phyloP scores from a whole-genome alignment of 2,113 vertebrate genomes.

The Anolis sagrei region DNA sequence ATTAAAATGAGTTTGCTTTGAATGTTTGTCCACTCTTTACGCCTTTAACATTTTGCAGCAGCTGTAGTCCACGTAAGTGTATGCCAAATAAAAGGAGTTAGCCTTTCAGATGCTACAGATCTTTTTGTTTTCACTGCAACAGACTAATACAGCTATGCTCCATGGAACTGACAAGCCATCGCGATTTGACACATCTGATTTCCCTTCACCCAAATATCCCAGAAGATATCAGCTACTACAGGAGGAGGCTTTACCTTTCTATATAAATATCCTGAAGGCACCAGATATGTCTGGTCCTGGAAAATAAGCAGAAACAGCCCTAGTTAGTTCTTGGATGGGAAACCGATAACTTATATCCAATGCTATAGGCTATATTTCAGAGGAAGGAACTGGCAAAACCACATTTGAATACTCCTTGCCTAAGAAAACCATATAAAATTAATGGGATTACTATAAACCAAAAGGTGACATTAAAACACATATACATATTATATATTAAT shows the following conservation, averaged over 20 bases:
- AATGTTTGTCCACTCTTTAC: background rate
- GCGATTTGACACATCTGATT: background rate
- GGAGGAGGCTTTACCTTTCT: background rate
- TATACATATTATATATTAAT: background rate
- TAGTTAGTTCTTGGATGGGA: too few species aligned
- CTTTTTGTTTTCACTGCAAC: background rate
- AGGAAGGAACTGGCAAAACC: too few species aligned
- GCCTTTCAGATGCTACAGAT: background rate
- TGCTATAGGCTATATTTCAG: too few species aligned
- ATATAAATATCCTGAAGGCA: too few species aligned
- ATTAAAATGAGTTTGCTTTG: background rate
- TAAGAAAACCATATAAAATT: too few species aligned
- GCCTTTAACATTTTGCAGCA: background rate
- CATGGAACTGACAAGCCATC: background rate
- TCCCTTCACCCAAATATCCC: background rate
- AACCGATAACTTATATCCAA: too few species aligned
- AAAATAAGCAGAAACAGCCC: too few species aligned
- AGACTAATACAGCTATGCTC: background rate
- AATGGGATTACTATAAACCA: accelerated
- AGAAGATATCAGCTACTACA: background rate
- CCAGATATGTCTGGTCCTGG: too few species aligned
- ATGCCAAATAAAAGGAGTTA: background rate
- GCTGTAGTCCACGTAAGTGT: background rate
- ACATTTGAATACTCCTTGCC: too few species aligned
- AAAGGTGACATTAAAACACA: background rate